phyloP scores from a whole-genome alignment of 2,797 vertebrate genomes.

The Sus cebifrons region DNA sequence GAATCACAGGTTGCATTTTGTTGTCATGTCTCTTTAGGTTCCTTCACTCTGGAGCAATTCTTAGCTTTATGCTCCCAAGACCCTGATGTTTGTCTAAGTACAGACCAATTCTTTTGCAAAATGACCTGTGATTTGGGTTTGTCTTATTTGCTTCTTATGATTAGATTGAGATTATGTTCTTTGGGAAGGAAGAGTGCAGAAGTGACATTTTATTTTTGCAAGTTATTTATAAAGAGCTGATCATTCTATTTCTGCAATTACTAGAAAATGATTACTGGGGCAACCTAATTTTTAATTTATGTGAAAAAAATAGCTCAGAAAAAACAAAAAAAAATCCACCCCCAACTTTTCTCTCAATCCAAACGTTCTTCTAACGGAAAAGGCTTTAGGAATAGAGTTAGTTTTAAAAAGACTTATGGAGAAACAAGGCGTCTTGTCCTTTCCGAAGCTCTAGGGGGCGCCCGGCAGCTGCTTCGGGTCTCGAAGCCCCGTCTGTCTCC shows the following conservation, averaged over 20 bases:
- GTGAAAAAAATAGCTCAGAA: slow-evolving; percentile 8
- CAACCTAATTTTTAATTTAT: neutral
- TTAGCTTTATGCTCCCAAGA: neutral
- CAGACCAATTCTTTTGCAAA: neutral
- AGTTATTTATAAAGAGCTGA: neutral
- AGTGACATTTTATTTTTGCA: neutral
- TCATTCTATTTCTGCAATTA: neutral
- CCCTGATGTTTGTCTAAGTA: neutral
- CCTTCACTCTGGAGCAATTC: neutral
- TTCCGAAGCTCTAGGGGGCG: neutral
- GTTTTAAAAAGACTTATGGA: neutral
- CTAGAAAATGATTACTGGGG: slow-evolving; percentile 40
- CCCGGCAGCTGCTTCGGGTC: neutral
- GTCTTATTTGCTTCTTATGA: neutral
- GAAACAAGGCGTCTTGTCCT: neutral
- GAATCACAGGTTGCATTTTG: neutral
- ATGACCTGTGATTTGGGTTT: neutral
- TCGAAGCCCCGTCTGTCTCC: neutral
- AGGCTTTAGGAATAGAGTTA: neutral
- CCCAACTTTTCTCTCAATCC: neutral
- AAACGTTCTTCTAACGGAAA: neutral
- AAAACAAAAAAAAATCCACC: neutral
- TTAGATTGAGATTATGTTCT: neutral
- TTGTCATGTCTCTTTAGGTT: neutral
- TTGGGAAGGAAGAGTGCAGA: neutral